Base-by-base conservation (phyloP, 2,113 vertebrate genomes). In the Rhabdornis inornatus region DNA sequence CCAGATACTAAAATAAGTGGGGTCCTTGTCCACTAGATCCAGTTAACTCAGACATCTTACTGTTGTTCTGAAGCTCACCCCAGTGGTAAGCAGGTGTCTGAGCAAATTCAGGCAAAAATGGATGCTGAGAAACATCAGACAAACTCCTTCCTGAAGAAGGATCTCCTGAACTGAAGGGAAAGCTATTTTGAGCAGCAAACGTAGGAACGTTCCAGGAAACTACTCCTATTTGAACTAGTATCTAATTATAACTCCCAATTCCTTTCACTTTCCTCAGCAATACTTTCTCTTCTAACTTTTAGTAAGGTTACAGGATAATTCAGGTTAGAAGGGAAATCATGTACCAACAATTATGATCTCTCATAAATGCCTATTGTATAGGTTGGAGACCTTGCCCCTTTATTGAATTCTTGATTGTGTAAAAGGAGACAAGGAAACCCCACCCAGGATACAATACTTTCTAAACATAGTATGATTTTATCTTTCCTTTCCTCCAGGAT, bases 101-200 rank as follows among this genome's bases (percentile, higher is more conserved):
- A 60, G 61, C 49, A 69, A 57, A 87, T 39, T 79, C 13, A 50
- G 61, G 42, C 12, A 65, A 76, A 91, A 79, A 15, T 10, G 27
- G 87, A 39, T 84, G 37, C 64, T 92, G 28, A 60, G 70, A 55
- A 56, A 33, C 16, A 44, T 80, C 39, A 52, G 33, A 83, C 42
- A 87, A 69, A 64, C 31, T 87, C 7, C 10, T 66, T 9, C 17
- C 24, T 71, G 49, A 50, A 81, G 45, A 60, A 44, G 20, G 10
- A 60, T 49, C 86, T 93, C 71, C 75, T 78, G 64, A 78, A 49
- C 64, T 71, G 64, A 84, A 63, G 39, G n/a, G 64, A 94, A 90
- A 68, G 28, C 56, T 94, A 72, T 91, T 92, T 52, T 82, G 69
- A 95, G 91, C 56, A 90, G 39, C 76, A 91, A 77, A 75, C n/a